A percentile compares a stretch with the other conserved stretches of the same genome.
These are phyloP conservation scores for Aphis craccivora DNA, from an alignment of 1,140 invertebrate species.

Conservation along the genomic window DNA sequence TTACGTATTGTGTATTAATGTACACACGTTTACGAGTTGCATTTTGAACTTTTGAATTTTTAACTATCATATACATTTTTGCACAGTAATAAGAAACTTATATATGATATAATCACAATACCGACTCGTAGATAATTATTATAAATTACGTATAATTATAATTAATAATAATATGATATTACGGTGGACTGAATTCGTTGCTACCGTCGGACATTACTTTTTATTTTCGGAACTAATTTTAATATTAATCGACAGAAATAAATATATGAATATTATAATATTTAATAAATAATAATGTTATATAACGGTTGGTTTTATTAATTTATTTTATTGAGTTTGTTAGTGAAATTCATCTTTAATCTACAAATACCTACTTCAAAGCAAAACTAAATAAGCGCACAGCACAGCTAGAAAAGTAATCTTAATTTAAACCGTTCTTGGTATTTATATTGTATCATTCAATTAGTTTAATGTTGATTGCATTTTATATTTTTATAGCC, in stretches of 20 bases:
- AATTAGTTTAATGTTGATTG: background rate
- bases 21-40: background rate
- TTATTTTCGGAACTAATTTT: background rate
- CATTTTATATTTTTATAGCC: too few relatives aligned
- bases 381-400: background rate
- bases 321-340: background rate
- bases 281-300: background rate
- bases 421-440: background rate
- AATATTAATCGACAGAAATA: background rate
- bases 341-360: background rate
- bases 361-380: background rate
- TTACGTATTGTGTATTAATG: background rate
- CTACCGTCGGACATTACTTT: too few relatives aligned
- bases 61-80: too few relatives aligned
- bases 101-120: too few relatives aligned
- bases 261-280: background rate
- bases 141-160: too few relatives aligned
- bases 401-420: too few relatives aligned
- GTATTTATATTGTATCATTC: background rate
- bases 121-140: too few relatives aligned
- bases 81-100: too few relatives aligned
- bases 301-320: background rate
- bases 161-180: too few relatives aligned
- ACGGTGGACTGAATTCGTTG: too few relatives aligned
- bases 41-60: background rate